phyloP scores from a whole-genome alignment of 2,113 vertebrate genomes.

The Tragulus kanchil region DNA sequence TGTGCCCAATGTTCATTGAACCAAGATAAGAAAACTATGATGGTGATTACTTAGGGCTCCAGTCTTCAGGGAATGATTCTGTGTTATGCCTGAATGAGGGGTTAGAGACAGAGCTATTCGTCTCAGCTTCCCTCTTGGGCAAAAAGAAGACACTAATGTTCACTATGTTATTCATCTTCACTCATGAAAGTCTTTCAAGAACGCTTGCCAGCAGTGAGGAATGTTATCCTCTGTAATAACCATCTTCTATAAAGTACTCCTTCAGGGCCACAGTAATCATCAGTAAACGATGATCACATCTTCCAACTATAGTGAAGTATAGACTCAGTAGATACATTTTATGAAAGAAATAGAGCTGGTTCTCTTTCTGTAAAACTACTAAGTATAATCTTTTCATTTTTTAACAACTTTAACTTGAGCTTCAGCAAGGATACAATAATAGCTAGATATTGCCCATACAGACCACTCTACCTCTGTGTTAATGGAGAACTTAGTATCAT shows the following conservation, averaged over 20 bases:
- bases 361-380: not conserved
- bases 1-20: not conserved
- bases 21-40: not conserved
- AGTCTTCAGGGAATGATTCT: not conserved
- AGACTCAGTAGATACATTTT: not conserved
- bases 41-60: not conserved
- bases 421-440: not conserved
- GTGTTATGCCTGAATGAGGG: not conserved
- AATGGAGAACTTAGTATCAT: not conserved
- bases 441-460: not conserved
- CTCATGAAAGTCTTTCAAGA: not conserved
- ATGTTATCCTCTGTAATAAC: not conserved
- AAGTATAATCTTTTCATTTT: not conserved
- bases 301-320: not conserved
- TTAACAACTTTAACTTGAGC: not conserved
- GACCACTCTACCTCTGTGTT: not conserved
- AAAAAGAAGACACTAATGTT: not conserved
- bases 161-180: not conserved
- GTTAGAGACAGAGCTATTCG: not conserved
- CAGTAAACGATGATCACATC: constrained; percentile 30
- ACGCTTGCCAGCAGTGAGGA: not conserved
- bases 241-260: not conserved
- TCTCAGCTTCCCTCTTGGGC: not conserved
- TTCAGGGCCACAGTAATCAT: not conserved
- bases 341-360: not conserved